Percentiles rank a stretch among this genome's conserved stretches.
Evolutionary conservation across 2,113 vertebrate species (phyloP).

Genomic region (Aspidoscelis tigris): DNA sequence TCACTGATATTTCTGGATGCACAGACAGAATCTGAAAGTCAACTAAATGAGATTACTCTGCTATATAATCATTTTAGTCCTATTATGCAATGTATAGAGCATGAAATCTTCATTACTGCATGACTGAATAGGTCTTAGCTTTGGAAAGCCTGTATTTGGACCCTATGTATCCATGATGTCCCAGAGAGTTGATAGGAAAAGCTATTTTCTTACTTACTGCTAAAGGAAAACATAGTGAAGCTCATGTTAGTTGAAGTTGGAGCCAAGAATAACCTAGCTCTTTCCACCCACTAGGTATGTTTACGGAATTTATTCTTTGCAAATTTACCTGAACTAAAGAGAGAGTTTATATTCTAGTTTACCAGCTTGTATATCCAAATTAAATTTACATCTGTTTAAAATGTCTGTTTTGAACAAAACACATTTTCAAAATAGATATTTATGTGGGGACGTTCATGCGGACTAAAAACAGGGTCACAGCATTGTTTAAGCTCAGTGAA

Average conservation of each 20-base stretch:
- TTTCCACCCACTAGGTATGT: not conserved
- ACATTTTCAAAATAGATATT: too few species aligned
- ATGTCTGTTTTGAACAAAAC: too few species aligned
- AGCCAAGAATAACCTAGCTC: not conserved
- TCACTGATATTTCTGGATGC: constrained; percentile 36
- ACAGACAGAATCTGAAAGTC: constrained; percentile 23
- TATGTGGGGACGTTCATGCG: too few species aligned
- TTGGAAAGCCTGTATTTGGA: constrained; percentile 13
- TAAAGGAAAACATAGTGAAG: constrained; percentile 4
- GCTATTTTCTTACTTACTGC: not conserved
- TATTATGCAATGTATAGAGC: not conserved
- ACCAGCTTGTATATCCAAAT: too few species aligned
- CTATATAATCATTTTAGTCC: constrained; percentile 13
- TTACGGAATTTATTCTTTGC: not conserved
- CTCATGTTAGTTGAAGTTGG: not conserved
- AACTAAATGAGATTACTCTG: constrained; percentile 40
- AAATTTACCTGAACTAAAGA: not conserved
- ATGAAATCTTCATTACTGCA: not conserved
- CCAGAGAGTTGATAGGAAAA: constrained; percentile 19
- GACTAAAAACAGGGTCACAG: too few species aligned
- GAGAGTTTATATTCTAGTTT: too few species aligned
- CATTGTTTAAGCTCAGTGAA: too few species aligned
- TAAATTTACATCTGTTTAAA: too few species aligned
- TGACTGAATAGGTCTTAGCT: not conserved
- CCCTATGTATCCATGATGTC: constrained; percentile 1